phyloP scores from a whole-genome alignment of 2,113 vertebrate species.

The Paradoxurus hermaphroditus region DNA sequence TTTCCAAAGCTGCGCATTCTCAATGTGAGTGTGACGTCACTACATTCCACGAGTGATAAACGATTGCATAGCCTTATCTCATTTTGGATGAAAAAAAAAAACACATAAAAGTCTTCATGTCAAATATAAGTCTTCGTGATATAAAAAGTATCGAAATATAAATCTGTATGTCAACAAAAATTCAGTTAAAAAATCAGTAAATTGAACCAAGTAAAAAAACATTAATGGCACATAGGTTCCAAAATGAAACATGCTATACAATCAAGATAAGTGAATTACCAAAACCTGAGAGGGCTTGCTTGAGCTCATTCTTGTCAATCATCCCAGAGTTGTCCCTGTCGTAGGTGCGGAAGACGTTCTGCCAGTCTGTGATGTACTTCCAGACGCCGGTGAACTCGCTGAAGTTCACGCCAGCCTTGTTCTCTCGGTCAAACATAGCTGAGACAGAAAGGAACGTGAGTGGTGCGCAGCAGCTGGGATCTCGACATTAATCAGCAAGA shows the following conservation, averaged over 20 bases:
- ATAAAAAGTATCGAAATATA: constrained; percentile 5
- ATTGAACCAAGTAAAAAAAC: not conserved
- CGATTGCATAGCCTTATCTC: constrained; percentile 73
- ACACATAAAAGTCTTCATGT: not conserved
- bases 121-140: not conserved
- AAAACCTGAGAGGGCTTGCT: constrained; percentile 97
- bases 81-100: constrained; percentile 67
- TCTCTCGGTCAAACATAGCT: constrained; percentile 99
- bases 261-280: constrained; percentile 87
- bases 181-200: not conserved
- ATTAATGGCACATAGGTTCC: not conserved
- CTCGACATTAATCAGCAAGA: not conserved
- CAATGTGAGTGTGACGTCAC: not conserved
- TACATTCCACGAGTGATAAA: not conserved
- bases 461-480: too few species aligned
- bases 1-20: constrained; percentile 59
- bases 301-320: constrained; percentile 98
- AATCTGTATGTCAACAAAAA: constrained; percentile 30
- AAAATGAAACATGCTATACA: constrained; percentile 69
- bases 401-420: constrained; percentile 98
- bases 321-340: constrained; percentile 98
- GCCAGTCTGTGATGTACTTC: constrained; percentile 99
- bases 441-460: constrained; percentile 47
- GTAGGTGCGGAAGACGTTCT: constrained; percentile 97
- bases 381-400: constrained; percentile 97